Percentiles rank a stretch among this genome's conserved stretches.
Conservation (phyloP, 1,140 invertebrate genomes). For the Ceratina calcarata region DNA sequence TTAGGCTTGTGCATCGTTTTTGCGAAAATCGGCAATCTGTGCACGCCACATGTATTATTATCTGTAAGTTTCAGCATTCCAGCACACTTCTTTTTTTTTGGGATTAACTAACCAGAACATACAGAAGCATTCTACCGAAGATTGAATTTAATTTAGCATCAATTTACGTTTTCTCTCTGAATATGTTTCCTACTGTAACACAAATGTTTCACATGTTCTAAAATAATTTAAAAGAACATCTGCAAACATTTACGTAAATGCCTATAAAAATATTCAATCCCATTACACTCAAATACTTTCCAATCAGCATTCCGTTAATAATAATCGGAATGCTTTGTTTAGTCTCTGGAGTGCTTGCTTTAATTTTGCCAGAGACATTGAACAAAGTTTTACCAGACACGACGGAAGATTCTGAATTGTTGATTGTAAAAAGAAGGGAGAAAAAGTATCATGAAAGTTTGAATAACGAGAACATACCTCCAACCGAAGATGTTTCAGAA, state of each 20-base stretch:
- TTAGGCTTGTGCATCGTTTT: constrained; percentile 72
- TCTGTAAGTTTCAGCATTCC: constrained; percentile 66
- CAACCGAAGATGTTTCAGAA: constrained; percentile 51
- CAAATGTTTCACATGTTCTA: no score
- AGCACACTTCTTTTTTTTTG: not conserved
- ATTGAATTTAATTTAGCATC: not conserved
- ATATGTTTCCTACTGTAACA: not conserved
- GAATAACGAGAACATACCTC: constrained; percentile 28
- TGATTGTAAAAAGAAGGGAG: constrained; percentile 46
- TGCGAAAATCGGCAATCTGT: constrained; percentile 72
- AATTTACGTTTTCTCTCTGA: not conserved
- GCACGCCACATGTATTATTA: constrained; percentile 71
- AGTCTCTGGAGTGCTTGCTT: constrained; percentile 81
- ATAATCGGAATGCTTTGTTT: constrained; percentile 70
- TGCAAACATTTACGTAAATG: no score
- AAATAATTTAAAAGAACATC: no score
- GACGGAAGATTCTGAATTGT: constrained; percentile 82
- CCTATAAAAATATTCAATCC: no score
- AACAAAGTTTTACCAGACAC: constrained; percentile 84
- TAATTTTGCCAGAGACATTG: constrained; percentile 86
- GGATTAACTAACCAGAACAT: not conserved
- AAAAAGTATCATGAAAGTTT: constrained; percentile 45
- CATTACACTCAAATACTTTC: constrained; percentile 34
- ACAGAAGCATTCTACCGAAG: not conserved
- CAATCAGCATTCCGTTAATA: constrained; percentile 44